Base-by-base conservation (phyloP, 1,140 invertebrate species). In the Pachyrhynchus sulphureomaculatus region DNA sequence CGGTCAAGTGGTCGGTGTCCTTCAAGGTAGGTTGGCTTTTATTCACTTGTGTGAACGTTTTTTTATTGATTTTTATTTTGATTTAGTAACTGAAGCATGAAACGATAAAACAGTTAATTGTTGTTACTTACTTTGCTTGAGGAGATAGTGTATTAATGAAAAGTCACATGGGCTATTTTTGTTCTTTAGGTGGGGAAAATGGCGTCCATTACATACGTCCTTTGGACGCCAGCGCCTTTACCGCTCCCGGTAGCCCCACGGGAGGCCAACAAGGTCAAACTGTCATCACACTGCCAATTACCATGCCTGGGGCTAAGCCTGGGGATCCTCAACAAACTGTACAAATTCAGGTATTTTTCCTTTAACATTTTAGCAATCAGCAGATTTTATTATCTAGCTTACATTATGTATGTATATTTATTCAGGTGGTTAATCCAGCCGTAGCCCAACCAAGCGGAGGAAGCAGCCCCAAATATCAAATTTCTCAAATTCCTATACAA, bases 171-270 rank as follows among this genome's bases (percentile, higher is more conserved):
- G n/a, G n/a, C n/a, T n/a, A n/a, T n/a, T n/a, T n/a, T n/a, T 18
- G 2, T 42, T 20, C 12, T 45, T 10, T 32, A 60, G 59, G 60
- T 10, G 84, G 86, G 13, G 88, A 89, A 57, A 84, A 84, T 64
- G 87, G 86, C 1, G 83, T 90, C n/a, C 88, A 89, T 68, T 91
- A 89, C 69, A 75, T 90, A 39, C 82, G 88, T 18, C 82, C 87
- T 1, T 76, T 89, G 15, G 87, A 89, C 65, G 81, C 84, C 0
- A 83, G 83, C 67, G 78, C 80, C 0, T 83, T 82, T 54, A 74
- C 80, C 0, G 58, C 44, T 10, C 52, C 52, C 0, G 77, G 47
- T 41, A 58, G 18, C 21, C 61, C 39, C 45, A 79, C 76, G 37
- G 79, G 76, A 54, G 60, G 37, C 8, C 60, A 62, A 33, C 80